Base-by-base conservation (phyloP, 2,113 vertebrate genomes). In the Oryzias woworae region DNA sequence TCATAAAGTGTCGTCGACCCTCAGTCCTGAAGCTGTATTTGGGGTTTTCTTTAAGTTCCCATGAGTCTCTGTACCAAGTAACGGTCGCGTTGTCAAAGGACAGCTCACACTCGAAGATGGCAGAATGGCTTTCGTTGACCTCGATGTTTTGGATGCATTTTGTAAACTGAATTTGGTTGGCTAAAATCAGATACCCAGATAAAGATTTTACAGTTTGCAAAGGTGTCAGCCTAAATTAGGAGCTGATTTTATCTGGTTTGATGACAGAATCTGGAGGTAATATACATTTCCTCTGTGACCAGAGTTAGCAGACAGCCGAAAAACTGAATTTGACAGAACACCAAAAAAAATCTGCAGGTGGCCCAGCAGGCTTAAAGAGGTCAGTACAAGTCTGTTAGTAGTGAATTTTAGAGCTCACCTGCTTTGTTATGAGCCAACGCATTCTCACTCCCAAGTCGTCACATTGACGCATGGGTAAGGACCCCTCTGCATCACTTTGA, bases 1-100 rank as follows among this genome's bases (percentile, higher is more conserved):
- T 96, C 96, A 98, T 98, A 69, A 96, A 97, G 84, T 97, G 94
- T 17, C 93, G 94, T n/a, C 94, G 94, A 8, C 94, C 95, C 47
- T 95, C 94, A 5, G 90, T 96, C 85, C 92, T 93, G 66, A 97
- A 97, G 82, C 93, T 96, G 90, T 96, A 98, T 73, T 98, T 97
- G 57, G 90, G 89, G 80, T 95, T 96, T 75, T 98, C 95, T 53
- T 61, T 91, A 64, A 96, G 92, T 69, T 95, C 95, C 59, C 88
- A 93, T 1, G 93, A 92, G 53, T 94, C 95, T 92, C 97, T 98
- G 78, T 95, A 96, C 95, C 95, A 98, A 0, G 93, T 92, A 58
- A 98, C 94, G 7, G 94, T 82, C 65, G 95, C 95, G 17, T 94
- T 93, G 83, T 97, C 94, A 49, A 98, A 98, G 56, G 95, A 96